A percentile compares a stretch with the other conserved stretches of the same genome.
phyloP scores from a whole-genome alignment of 2,888 invertebrate genomes.

The Eristalis arbustorum region DNA sequence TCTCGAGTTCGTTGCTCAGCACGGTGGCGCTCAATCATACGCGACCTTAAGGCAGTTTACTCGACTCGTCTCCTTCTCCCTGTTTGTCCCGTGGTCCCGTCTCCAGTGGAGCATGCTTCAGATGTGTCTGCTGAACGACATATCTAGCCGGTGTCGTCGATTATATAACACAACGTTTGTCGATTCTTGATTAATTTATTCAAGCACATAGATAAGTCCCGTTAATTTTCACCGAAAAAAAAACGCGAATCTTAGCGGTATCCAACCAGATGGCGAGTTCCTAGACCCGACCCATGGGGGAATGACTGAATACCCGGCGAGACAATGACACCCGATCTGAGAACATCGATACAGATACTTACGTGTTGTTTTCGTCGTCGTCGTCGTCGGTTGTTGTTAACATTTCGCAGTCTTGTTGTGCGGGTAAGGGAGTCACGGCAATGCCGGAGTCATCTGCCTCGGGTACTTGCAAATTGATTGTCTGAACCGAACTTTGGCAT shows the following conservation, averaged over 20 bases:
- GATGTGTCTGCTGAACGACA: not conserved
- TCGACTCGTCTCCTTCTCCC: not conserved
- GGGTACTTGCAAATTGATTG: constrained; percentile 53
- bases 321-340: not conserved
- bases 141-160: constrained; percentile 47
- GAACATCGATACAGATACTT: constrained; percentile 7
- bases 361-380: constrained; percentile 27
- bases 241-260: constrained; percentile 18
- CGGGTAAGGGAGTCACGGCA: not conserved
- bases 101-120: not conserved
- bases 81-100: constrained; percentile 6
- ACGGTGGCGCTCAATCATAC: constrained; percentile 9
- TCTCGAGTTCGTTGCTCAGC: constrained; percentile 17
- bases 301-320: constrained; percentile 7
- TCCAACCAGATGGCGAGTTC: not conserved
- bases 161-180: constrained; percentile 36
- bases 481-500: constrained; percentile 62
- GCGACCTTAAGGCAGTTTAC: constrained; percentile 16
- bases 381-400: constrained; percentile 43
- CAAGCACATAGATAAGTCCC: constrained; percentile 30
- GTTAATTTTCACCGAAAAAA: constrained; percentile 28
- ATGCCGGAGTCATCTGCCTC: constrained; percentile 1
- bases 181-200: constrained; percentile 45
- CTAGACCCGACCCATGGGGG: constrained; percentile 7
- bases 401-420: constrained; percentile 56